These are phyloP conservation scores for Drosophila bunnanda DNA, from an alignment of 2,888 invertebrate species.

Conservation along the genomic window DNA sequence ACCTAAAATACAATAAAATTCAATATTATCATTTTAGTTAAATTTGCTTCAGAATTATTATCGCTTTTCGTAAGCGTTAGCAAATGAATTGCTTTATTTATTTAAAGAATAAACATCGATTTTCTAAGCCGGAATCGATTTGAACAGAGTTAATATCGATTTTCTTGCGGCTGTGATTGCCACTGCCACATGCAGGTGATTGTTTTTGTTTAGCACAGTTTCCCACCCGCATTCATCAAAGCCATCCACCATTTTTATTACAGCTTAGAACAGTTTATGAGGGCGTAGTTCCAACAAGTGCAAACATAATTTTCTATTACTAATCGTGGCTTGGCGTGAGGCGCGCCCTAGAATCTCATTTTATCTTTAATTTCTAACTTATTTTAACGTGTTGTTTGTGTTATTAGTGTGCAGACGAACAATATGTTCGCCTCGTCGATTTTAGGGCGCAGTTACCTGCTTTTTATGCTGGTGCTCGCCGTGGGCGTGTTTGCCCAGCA, in stretches of 20 bases:
- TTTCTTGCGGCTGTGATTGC: not conserved
- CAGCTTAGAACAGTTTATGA: constrained; percentile 40
- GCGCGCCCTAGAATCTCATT: constrained; percentile 45
- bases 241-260: not conserved
- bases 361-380: constrained; percentile 23
- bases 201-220: not conserved
- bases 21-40: no score
- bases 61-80: no score
- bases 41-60: no score
- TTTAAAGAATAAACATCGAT: no score
- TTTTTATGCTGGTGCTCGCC: constrained; percentile 80
- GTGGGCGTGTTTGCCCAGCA: constrained; percentile 92
- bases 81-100: no score
- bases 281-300: constrained; percentile 80
- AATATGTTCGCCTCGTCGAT: constrained; percentile 78
- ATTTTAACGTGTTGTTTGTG: constrained; percentile 18
- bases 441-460: constrained; percentile 83
- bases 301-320: constrained; percentile 57
- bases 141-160: not conserved
- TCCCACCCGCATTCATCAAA: not conserved
- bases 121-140: not conserved
- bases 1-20: no score
- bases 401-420: constrained; percentile 11
- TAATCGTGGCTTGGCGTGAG: constrained; percentile 52
- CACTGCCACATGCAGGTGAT: not conserved